Percentiles rank a stretch among this genome's conserved stretches.
Evolutionary conservation across 2,113 vertebrate species (phyloP).

Genomic region (Felis chaus): DNA sequence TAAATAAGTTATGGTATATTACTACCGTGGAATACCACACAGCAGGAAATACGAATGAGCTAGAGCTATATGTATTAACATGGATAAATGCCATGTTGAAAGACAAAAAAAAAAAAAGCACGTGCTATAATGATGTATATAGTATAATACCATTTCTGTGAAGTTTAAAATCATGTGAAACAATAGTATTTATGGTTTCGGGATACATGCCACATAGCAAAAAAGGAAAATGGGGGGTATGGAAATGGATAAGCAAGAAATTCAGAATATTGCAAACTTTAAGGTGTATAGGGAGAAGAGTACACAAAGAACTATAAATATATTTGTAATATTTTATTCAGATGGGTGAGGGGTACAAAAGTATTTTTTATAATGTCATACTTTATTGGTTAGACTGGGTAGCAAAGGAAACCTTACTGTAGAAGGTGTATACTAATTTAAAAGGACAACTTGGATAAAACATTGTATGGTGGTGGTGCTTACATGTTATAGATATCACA

Average conservation of each 20-base stretch:
- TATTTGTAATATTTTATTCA: conserved; percentile 16
- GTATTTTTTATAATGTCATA: background rate
- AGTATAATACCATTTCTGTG: background rate
- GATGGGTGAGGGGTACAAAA: background rate
- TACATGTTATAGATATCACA: background rate
- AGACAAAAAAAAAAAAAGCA: background rate
- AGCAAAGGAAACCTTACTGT: background rate
- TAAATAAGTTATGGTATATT: background rate
- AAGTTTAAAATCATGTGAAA: conserved; percentile 25
- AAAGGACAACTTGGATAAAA: background rate
- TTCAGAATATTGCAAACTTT: background rate
- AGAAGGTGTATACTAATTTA: background rate
- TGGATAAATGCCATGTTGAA: background rate
- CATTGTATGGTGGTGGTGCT: background rate
- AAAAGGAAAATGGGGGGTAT: background rate
- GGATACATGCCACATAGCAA: background rate
- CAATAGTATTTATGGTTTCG: background rate
- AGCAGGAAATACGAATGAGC: background rate
- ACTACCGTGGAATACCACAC: background rate
- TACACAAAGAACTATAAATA: background rate
- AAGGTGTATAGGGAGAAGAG: background rate
- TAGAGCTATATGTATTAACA: background rate
- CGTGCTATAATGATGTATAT: background rate
- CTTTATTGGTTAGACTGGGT: background rate
- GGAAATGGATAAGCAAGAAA: background rate